A percentile compares a stretch with the other conserved stretches of the same genome.
Evolutionary conservation across 2,797 vertebrate genomes (phyloP).

Genomic region (Schizopygopsis malacanthus): DNA sequence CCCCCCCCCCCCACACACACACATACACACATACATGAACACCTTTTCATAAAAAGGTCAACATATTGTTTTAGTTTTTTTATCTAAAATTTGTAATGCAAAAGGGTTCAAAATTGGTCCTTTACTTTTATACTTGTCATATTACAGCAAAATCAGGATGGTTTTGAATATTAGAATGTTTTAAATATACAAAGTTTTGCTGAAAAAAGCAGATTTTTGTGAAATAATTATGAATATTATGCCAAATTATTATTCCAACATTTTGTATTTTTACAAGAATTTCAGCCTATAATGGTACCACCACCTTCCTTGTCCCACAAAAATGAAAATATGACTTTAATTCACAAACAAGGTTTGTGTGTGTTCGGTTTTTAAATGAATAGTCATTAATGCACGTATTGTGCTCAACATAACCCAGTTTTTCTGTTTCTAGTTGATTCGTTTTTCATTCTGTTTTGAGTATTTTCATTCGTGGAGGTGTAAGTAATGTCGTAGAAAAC

Average conservation of each 20-base stretch:
- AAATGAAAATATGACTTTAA: background rate
- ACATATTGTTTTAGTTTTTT: no score
- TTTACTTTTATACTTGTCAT: background rate
- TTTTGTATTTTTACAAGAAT: background rate
- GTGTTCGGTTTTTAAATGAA: background rate
- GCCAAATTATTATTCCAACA: background rate
- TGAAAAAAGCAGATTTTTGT: background rate
- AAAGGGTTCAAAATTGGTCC: background rate
- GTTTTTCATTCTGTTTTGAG: background rate
- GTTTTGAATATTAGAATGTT: background rate
- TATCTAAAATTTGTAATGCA: background rate
- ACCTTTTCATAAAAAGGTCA: background rate
- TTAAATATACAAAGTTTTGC: background rate
- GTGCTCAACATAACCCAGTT: background rate
- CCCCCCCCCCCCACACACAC: no score
- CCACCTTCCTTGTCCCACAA: background rate
- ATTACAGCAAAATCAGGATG: background rate
- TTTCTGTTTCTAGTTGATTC: background rate
- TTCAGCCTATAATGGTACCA: background rate
- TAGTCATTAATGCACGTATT: background rate
- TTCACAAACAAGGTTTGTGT: background rate
- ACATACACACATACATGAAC: no score
- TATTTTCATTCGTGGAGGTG: background rate
- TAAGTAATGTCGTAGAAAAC: no score
- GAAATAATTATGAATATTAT: background rate